These are phyloP conservation scores for Aplochiton taeniatus DNA, from an alignment of 2,797 vertebrate genomes.

Conservation along the genomic window DNA sequence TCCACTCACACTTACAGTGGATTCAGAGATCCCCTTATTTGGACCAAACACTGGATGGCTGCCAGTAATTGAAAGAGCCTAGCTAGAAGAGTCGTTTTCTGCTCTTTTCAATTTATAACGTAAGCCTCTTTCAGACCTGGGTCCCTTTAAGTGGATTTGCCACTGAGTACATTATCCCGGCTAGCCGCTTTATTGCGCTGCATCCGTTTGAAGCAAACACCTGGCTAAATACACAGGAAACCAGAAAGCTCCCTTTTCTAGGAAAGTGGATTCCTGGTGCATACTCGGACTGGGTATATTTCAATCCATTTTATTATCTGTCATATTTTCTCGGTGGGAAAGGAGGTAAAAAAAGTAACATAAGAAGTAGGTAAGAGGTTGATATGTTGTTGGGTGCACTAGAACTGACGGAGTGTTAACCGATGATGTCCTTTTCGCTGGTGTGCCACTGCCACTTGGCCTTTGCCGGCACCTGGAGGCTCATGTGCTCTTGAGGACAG, in stretches of 20 bases:
- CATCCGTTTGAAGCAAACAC: conserved; percentile 22
- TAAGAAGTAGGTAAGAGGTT: no score
- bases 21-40: conserved; percentile 13
- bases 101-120: conserved; percentile 30
- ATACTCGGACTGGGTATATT: not conserved
- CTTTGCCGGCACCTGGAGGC: conserved; percentile 11
- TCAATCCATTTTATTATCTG: no score
- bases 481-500: no score
- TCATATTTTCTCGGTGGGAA: no score
- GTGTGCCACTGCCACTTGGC: conserved; percentile 19
- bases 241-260: not conserved
- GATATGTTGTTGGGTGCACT: no score
- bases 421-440: conserved; percentile 26
- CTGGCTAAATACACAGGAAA: conserved; percentile 15
- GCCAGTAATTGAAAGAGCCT: conserved; percentile 35
- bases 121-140: conserved; percentile 34
- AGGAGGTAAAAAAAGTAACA: no score
- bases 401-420: conserved; percentile 25
- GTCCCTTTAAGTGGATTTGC: conserved; percentile 36
- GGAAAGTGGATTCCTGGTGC: not conserved
- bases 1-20: conserved; percentile 5
- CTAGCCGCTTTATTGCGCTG: not conserved
- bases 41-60: conserved; percentile 26
- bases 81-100: conserved; percentile 24
- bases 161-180: conserved; percentile 29